A percentile compares a stretch with the other conserved stretches of the same genome.
Evolutionary conservation across 2,888 invertebrate species (phyloP).

Genomic region (Andricus quercusramuli): DNA sequence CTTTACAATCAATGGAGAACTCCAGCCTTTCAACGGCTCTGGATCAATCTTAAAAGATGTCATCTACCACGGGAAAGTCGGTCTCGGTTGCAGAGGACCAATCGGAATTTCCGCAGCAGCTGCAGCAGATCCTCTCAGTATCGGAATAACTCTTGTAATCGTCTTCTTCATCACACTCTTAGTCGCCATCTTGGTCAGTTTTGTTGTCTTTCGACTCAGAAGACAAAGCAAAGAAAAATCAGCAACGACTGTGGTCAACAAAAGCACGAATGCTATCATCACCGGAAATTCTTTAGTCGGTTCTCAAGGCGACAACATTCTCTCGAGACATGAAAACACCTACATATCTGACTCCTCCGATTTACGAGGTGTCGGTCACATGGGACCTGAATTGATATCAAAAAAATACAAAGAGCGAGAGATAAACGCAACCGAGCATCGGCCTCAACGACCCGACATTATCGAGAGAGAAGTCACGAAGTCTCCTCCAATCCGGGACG

Average conservation of each 20-base stretch:
- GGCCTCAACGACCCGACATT: constrained; percentile 94
- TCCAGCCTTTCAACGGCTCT: constrained; percentile 93
- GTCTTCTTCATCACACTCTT: constrained; percentile 95
- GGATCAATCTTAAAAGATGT: constrained; percentile 90
- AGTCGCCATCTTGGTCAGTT: constrained; percentile 93
- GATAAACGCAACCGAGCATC: constrained; percentile 85
- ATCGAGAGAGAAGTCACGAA: constrained; percentile 94
- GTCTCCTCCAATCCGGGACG: constrained; percentile 89
- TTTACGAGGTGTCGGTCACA: constrained; percentile 87
- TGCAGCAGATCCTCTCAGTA: constrained; percentile 92
- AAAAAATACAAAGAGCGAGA: constrained; percentile 95
- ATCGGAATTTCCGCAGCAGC: constrained; percentile 87
- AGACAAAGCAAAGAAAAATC: constrained; percentile 93
- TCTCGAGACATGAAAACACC: constrained; percentile 85
- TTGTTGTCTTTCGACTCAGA: constrained; percentile 93
- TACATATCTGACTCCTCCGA: constrained; percentile 83
- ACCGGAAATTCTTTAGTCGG: constrained; percentile 85
- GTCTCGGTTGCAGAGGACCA: constrained; percentile 87
- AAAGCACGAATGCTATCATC: constrained; percentile 88
- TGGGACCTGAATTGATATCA: constrained; percentile 91
- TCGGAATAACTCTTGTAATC: constrained; percentile 95
- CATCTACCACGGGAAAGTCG: constrained; percentile 86
- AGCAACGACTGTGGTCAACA: constrained; percentile 86
- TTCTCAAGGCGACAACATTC: constrained; percentile 85
- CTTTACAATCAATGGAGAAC: constrained; percentile 92